Base-by-base conservation (phyloP, 2,888 invertebrate genomes). In the Caenorhabditis sp. region DNA sequence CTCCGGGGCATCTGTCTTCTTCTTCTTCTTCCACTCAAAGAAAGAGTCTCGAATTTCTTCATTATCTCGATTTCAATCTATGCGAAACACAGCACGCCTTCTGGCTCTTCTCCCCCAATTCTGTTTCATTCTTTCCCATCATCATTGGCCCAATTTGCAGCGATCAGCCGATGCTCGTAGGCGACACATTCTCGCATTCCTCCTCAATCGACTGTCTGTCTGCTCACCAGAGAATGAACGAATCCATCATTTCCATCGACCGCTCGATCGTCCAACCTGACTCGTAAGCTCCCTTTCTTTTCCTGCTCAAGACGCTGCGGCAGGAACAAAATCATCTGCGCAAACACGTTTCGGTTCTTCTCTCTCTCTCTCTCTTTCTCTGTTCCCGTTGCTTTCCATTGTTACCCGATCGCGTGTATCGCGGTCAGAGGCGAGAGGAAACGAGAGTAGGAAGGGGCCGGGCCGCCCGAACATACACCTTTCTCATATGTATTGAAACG, bases 111-210 rank as follows among this genome's bases (percentile, higher is more conserved):
- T 9, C 32, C 39, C 30, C 17, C 30, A 26, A 39, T n/a, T 55
- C 39, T 46, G 20, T 30, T 24, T 27, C 30, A n/a, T n/a, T n/a
- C n/a, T n/a, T n/a, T n/a, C n/a, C n/a, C n/a, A n/a, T 26, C 35
- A 46, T 26, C 11, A 26, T 46, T 46, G 24, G n/a, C 24, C 24
- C 30, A 11, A 41, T 61, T 76, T 81, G 46, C 65, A 84, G 84
- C 43, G 84, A 84, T 58, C 84, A 84, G 68, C 84, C 84, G 30
- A 84, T 81, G 81, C 79, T 85, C 53, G 79, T 85, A 30, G 82
- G 83, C 58, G 82, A 83, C 72, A 78, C 78, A 15, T 82, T 83
- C 66, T 82, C 83, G 11, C 79, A 80, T 45, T 80, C 80, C 8
- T 78, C 79, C 35, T 78, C 78, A 22, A 77, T 79, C 52, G 82